Conservation (phyloP, 92 coral and sea anemone species). For the Palythoa heliodiscus region DNA sequence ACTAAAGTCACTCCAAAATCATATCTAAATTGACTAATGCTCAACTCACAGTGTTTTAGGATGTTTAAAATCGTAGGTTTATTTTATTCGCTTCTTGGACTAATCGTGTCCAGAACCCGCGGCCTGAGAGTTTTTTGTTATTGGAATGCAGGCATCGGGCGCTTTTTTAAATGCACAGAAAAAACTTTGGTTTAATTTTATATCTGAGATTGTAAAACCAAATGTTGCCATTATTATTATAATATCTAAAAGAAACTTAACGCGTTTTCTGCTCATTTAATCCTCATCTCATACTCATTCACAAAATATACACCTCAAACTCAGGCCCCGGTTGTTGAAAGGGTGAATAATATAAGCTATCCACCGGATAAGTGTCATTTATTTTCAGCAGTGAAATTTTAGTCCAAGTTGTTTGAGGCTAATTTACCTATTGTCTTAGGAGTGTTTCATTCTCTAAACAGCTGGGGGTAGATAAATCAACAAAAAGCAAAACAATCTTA, state of each 20-base stretch:
- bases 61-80: constrained; percentile 15
- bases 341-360: too few relatives aligned
- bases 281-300: too few relatives aligned
- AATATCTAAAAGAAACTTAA: not conserved
- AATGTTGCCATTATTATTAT: constrained; percentile 5
- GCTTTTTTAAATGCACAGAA: constrained; percentile 13
- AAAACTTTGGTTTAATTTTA: constrained; percentile 14
- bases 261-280: not conserved
- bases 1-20: not conserved
- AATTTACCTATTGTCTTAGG: too few relatives aligned
- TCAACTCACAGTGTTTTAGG: not conserved
- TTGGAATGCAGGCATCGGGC: constrained; percentile 9
- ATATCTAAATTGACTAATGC: not conserved
- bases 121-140: constrained; percentile 4
- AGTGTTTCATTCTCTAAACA: too few relatives aligned
- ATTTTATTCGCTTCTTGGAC: constrained; percentile 9
- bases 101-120: constrained; percentile 1
- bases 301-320: not conserved
- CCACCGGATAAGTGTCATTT: too few relatives aligned
- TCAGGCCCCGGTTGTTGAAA: too few relatives aligned
- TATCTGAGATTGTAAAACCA: constrained; percentile 1
- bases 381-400: too few relatives aligned
- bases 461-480: too few relatives aligned
- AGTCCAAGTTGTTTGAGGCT: too few relatives aligned
- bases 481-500: too few relatives aligned